phyloP scores from a whole-genome alignment of 2,113 vertebrate species.

The Phoxinus phoxinus region DNA sequence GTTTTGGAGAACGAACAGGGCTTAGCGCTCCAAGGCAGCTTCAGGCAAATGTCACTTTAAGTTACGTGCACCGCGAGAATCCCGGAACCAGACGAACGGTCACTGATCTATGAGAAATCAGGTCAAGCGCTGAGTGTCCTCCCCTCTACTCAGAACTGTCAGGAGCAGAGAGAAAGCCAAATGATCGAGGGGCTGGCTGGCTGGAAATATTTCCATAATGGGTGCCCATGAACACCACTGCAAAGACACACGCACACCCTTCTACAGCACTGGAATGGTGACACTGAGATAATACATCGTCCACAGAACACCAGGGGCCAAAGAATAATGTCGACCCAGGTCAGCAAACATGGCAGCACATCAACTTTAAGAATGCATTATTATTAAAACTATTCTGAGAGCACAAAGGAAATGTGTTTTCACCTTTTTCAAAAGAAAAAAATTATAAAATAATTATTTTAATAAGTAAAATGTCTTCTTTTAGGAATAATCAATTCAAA shows the following conservation, averaged over 20 bases:
- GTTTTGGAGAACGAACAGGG: constrained; percentile 88
- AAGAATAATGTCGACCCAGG: not conserved
- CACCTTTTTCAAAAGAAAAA: not conserved
- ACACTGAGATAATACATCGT: constrained; percentile 25
- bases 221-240: constrained; percentile 38
- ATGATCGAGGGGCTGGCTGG: constrained; percentile 67
- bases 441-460: not conserved
- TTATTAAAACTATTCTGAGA: not conserved
- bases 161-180: constrained; percentile 61
- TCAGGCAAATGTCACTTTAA: constrained; percentile 96
- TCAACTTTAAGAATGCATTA: not conserved
- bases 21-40: constrained; percentile 88
- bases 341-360: constrained; percentile 24
- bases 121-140: constrained; percentile 82
- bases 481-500: not conserved
- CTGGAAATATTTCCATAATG: constrained; percentile 67
- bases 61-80: constrained; percentile 87
- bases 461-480: not conserved
- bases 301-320: constrained; percentile 24
- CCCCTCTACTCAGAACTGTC: constrained; percentile 69
- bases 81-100: constrained; percentile 86
- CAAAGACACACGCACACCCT: not conserved
- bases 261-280: constrained; percentile 12
- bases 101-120: constrained; percentile 95
- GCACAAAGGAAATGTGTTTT: not conserved